These are phyloP conservation scores for Drosophila gunungcola DNA, from an alignment of 1,140 invertebrate genomes.

Conservation along the genomic window DNA sequence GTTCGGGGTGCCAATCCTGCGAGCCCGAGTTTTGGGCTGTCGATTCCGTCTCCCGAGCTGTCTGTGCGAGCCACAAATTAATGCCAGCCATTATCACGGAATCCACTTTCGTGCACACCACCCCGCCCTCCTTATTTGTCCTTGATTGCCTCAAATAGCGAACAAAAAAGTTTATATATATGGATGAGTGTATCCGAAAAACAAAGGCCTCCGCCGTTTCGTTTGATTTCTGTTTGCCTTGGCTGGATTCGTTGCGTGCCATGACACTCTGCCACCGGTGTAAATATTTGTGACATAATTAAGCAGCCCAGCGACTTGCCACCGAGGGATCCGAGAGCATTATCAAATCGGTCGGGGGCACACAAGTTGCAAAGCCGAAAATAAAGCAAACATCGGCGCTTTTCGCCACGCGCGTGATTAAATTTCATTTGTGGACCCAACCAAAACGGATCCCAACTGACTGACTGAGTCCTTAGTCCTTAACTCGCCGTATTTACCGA, in stretches of 20 bases:
- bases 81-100: slow-evolving; percentile 73
- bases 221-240: slow-evolving; percentile 72
- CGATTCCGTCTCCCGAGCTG: slow-evolving; percentile 33
- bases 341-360: slow-evolving; percentile 64
- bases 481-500: slow-evolving; percentile 58
- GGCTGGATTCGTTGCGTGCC: slow-evolving; percentile 74
- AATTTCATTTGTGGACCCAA: slow-evolving; percentile 78
- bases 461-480: slow-evolving; percentile 36
- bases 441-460: slow-evolving; percentile 40
- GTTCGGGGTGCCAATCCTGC: slow-evolving; percentile 24
- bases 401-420: slow-evolving; percentile 69
- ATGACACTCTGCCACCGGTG: slow-evolving; percentile 67
- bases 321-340: slow-evolving; percentile 33
- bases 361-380: slow-evolving; percentile 67
- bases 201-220: slow-evolving; percentile 32
- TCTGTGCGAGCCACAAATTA: slow-evolving; percentile 64
- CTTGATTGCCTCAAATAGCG: slow-evolving; percentile 60
- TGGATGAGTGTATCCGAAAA: slow-evolving; percentile 4
- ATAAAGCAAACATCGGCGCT: slow-evolving; percentile 72
- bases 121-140: slow-evolving; percentile 62
- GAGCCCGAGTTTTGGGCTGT: slow-evolving; percentile 6
- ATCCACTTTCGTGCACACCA: slow-evolving; percentile 59
- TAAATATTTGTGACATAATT: slow-evolving; percentile 83
- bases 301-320: slow-evolving; percentile 48
- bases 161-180: slow-evolving; percentile 18